Percentiles rank a stretch among this genome's conserved stretches.
Evolutionary conservation across 2,888 invertebrate genomes (phyloP).

Genomic region (Hypselothyrea guttata): DNA sequence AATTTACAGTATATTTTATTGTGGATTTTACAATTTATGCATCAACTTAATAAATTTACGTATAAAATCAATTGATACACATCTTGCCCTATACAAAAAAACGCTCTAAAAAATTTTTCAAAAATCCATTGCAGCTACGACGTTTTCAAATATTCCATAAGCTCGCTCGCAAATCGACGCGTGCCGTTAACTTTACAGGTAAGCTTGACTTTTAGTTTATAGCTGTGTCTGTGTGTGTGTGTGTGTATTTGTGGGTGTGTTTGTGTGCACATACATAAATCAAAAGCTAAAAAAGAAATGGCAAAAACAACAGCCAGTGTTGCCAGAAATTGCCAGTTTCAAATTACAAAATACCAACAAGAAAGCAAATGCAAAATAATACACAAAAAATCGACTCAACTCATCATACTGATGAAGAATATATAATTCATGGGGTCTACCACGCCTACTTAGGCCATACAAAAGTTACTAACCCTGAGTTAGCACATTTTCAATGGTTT

Average conservation of each 20-base stretch:
- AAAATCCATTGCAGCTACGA: constrained; percentile 50
- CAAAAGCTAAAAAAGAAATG: constrained; percentile 37
- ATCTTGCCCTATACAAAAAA: not conserved
- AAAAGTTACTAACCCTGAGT: no score
- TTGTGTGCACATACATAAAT: constrained; percentile 45
- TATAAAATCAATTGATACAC: no score
- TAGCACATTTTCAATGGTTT: no score
- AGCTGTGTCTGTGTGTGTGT: constrained; percentile 7
- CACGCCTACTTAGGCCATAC: no score
- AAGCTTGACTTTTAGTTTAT: constrained; percentile 63
- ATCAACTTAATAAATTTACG: constrained; percentile 7
- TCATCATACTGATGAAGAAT: no score
- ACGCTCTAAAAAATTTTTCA: constrained; percentile 2
- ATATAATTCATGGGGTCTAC: no score
- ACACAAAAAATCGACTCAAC: no score
- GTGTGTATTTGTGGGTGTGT: constrained; percentile 7
- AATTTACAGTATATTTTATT: not conserved
- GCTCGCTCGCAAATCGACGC: constrained; percentile 58
- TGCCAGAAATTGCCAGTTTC: no score
- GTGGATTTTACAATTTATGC: not conserved
- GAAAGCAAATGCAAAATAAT: no score
- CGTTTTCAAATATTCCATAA: constrained; percentile 54
- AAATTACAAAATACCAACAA: no score
- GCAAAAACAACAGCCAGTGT: constrained; percentile 21
- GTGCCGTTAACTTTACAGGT: constrained; percentile 66